A percentile compares a stretch with the other conserved stretches of the same genome.
These are phyloP conservation scores for Thecocarcelia acutangulata DNA, from an alignment of 2,888 invertebrate genomes.

Conservation along the genomic window DNA sequence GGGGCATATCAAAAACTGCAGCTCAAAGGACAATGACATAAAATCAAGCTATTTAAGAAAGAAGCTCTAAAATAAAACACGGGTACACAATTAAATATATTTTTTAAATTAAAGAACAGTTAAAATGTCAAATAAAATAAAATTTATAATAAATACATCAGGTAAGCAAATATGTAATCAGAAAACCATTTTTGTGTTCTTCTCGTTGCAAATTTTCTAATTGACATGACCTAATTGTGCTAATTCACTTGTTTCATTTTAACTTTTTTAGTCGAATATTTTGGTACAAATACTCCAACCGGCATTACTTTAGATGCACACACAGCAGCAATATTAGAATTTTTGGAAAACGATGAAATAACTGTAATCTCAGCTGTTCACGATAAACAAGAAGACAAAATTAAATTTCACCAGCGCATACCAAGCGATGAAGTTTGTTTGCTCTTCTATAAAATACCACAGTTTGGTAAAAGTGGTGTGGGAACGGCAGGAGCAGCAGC, in stretches of 20 bases:
- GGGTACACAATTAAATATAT: constrained; percentile 8
- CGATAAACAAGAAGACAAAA: constrained; percentile 80
- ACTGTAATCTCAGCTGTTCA: constrained; percentile 81
- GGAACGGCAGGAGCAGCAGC: constrained; percentile 20
- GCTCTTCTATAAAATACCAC: constrained; percentile 82
- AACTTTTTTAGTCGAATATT: constrained; percentile 77
- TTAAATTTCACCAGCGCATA: constrained; percentile 81
- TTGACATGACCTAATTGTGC: constrained; percentile 58
- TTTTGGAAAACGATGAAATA: constrained; percentile 82
- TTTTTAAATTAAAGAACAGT: background rate
- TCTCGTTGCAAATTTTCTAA: constrained; percentile 20
- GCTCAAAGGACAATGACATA: constrained; percentile 24
- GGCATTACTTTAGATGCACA: constrained; percentile 76
- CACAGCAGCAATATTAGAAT: constrained; percentile 81
- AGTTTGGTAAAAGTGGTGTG: constrained; percentile 73
- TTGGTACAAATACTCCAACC: constrained; percentile 76
- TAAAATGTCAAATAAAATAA: constrained; percentile 75
- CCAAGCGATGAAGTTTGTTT: constrained; percentile 81
- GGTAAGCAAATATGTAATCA: constrained; percentile 72
- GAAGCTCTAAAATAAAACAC: background rate
- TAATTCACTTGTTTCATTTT: constrained; percentile 28
- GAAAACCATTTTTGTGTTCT: background rate
- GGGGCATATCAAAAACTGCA: constrained; percentile 38
- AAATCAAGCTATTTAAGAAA: constrained; percentile 20
- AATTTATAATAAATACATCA: constrained; percentile 81